phyloP scores from a whole-genome alignment of 2,888 invertebrate genomes.

The Cynaeus angustus region DNA sequence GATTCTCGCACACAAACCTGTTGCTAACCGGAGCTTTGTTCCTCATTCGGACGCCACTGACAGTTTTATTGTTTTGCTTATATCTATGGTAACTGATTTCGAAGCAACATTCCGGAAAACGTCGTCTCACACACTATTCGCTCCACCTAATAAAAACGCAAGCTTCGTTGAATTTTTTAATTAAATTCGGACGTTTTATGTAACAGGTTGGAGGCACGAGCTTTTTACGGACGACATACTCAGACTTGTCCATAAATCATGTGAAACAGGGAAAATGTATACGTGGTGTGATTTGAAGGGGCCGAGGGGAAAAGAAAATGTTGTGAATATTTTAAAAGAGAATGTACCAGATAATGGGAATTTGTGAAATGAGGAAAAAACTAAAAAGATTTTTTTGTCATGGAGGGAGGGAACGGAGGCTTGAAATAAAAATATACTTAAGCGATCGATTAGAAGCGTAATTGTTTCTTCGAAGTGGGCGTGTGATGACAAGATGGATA shows the following conservation, averaged over 20 bases:
- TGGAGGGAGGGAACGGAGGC: too few species aligned
- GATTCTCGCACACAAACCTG: constrained; percentile 42
- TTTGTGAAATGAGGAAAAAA: too few species aligned
- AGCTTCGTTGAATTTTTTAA: background rate
- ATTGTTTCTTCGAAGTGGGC: too few species aligned
- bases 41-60: constrained; percentile 36
- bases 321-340: too few species aligned
- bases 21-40: constrained; percentile 44
- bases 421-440: too few species aligned
- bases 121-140: background rate
- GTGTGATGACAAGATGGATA: too few species aligned
- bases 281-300: background rate
- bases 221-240: background rate
- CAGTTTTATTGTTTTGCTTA: constrained; percentile 36
- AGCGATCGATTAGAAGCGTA: too few species aligned
- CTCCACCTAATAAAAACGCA: background rate
- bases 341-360: too few species aligned
- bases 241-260: background rate
- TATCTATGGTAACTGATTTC: constrained; percentile 18
- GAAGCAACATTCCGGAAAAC: constrained; percentile 15
- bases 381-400: too few species aligned
- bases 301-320: background rate
- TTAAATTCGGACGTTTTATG: constrained; percentile 3
- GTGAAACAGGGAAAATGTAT: background rate
- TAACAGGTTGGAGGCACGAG: background rate